Evolutionary conservation across 1,140 invertebrate species (phyloP), one percentile per base, ranked within the genome.

Genomic region (Sesamia nonagrioides): DNA sequence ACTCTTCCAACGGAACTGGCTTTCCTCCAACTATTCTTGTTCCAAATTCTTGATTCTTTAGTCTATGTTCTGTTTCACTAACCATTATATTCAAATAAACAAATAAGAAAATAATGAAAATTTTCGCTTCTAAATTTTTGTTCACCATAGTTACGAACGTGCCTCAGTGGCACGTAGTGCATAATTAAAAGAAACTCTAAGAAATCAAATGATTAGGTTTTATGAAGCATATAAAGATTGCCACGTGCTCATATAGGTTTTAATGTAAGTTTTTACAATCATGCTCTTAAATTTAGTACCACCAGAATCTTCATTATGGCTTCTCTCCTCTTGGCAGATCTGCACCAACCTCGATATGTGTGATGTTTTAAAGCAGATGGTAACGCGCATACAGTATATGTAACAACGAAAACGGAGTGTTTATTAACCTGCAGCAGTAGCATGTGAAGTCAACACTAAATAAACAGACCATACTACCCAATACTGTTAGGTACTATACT

Each of bases 11-110:
- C 17, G 61, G 52, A 13, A 86, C 86, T 1, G 83, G 63, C n/a
- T 75, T 54, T 0, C 91, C 89, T 7, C 88, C 87, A 42, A 93
- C 73, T 54, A 93, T 87, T 73, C 86, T 88, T 52, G 45, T 17
- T 6, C 33, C 68, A 37, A 71, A 71, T 1, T 71, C 45, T 13
- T 54, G 35, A 42, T 73, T 73, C 21, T 56, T 35, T 2, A 40
- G 6, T 17, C 48, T 37, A 11, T 37, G 48, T 13, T 40, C 21
- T 8, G 69, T 9, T 40, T 40, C 50, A 50, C 40, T n/a, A 1
- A 37, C 7, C n/a, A 69, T 0, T 7, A 48, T 40, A 45, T 68
- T 48, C 21, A 17, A 27, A 9, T 6, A 69, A 13, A 69, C 8
- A 33, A 69, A 69, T 27, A 15, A n/a, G 5, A 9, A 69, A 2